Evolutionary conservation across 2,888 invertebrate species (phyloP).

Genomic region (Rhopalosiphum nymphaeae): DNA sequence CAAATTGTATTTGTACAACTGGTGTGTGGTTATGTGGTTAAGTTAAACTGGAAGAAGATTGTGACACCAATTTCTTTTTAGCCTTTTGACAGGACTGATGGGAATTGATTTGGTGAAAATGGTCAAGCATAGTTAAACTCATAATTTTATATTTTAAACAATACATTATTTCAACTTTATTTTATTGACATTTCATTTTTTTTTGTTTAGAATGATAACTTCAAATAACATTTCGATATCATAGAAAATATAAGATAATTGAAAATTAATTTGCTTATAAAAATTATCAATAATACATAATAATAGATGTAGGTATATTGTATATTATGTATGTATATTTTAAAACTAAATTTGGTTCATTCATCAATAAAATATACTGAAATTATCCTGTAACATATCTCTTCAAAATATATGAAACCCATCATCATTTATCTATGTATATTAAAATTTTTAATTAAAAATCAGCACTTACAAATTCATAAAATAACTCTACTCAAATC

Average conservation of each 20-base stretch:
- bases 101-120: not conserved
- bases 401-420: not conserved
- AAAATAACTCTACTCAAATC: not conserved
- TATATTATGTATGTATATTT: not conserved
- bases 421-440: not conserved
- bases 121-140: not conserved
- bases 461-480: not conserved
- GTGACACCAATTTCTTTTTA: not conserved
- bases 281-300: not conserved
- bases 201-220: not conserved
- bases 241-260: not conserved
- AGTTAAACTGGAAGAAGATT: not conserved
- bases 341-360: not conserved
- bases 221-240: not conserved
- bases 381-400: not conserved
- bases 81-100: not conserved
- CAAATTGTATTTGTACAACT: not conserved
- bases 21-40: not conserved
- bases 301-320: not conserved
- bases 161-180: not conserved
- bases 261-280: not conserved
- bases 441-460: not conserved
- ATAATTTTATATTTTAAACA: not conserved
- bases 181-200: not conserved
- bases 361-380: not conserved